phyloP scores from a whole-genome alignment of 2,113 vertebrate species.

The Sylvia atricapilla region DNA sequence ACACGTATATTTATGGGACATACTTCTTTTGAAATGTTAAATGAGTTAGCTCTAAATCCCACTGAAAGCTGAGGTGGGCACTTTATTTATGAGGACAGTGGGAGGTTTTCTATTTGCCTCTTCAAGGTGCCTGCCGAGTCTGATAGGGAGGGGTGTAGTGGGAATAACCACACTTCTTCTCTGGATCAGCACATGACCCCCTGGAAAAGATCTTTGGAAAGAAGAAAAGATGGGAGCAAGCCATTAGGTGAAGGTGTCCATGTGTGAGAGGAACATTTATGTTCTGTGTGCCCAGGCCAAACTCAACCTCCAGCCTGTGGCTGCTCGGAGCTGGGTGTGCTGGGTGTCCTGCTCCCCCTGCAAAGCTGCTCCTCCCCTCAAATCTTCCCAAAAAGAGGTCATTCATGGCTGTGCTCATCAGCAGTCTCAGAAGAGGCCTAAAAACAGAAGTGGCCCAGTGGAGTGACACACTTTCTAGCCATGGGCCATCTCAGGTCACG shows the following conservation, averaged over 20 bases:
- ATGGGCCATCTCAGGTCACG: neutral
- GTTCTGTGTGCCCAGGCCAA: neutral
- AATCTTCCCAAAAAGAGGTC: neutral
- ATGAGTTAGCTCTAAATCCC: neutral
- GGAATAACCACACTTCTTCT: neutral
- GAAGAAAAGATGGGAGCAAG: neutral
- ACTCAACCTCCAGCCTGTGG: neutral
- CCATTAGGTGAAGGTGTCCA: neutral
- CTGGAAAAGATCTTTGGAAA: neutral
- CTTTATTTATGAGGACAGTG: neutral
- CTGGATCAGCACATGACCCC: neutral
- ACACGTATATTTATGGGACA: neutral
- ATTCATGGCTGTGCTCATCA: neutral
- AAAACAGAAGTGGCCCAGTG: neutral
- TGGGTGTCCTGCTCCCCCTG: neutral
- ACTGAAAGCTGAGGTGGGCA: neutral
- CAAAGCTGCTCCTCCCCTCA: neutral
- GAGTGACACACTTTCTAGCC: neutral
- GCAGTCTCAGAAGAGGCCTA: conserved; percentile 16
- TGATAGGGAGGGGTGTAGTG: neutral
- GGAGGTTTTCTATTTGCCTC: neutral
- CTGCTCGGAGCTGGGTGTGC: neutral
- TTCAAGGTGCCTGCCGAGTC: neutral
- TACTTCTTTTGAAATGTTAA: rapidly evolving
- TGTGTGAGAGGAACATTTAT: neutral